A percentile compares a stretch with the other conserved stretches of the same genome.
Evolutionary conservation across 2,113 vertebrate genomes (phyloP).

Genomic region (Puntigrus tetrazona): DNA sequence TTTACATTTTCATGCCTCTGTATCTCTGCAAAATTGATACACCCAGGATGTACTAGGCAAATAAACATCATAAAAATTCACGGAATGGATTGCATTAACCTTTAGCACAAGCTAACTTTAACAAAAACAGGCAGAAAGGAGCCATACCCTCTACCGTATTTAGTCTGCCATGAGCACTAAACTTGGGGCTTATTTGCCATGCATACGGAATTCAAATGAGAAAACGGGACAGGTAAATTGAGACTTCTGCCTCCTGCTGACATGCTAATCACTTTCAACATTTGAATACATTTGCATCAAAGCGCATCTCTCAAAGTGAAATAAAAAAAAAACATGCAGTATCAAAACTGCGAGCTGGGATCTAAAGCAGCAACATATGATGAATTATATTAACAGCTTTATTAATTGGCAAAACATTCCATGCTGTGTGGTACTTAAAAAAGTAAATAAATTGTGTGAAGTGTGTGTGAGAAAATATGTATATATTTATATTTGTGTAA

Average conservation of each 20-base stretch:
- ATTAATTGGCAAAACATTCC: background rate
- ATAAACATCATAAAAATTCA: conserved; percentile 64
- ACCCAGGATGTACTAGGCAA: conserved; percentile 57
- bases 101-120: conserved; percentile 63
- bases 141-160: background rate
- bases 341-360: conserved; percentile 3
- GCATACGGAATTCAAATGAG: conserved; percentile 40
- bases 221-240: conserved; percentile 44
- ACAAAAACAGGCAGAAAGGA: conserved; percentile 19
- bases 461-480: too few species aligned
- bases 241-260: conserved; percentile 44
- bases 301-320: conserved; percentile 13
- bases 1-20: conserved; percentile 51
- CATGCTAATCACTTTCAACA: conserved; percentile 49
- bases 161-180: background rate
- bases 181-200: background rate
- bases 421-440: background rate
- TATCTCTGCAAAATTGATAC: conserved; percentile 63
- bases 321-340: conserved; percentile 11
- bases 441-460: too few species aligned
- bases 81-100: conserved; percentile 65
- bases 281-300: conserved; percentile 51
- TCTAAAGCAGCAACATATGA: background rate
- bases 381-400: background rate
- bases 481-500: too few species aligned